Evolutionary conservation across 2,797 vertebrate species (phyloP).

Genomic region (Leuciscus waleckii): DNA sequence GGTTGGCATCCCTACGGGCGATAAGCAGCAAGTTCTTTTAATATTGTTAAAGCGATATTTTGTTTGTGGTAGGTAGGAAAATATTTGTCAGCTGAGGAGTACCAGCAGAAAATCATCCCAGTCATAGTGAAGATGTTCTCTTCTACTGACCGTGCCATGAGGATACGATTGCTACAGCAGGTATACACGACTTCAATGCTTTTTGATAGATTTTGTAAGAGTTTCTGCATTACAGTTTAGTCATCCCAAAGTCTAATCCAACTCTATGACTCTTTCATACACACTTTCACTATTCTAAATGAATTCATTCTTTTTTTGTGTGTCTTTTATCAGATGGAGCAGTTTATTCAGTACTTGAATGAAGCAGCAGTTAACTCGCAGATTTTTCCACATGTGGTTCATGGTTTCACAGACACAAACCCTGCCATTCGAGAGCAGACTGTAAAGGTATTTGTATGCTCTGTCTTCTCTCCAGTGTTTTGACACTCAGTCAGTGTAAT

Average conservation of each 20-base stretch:
- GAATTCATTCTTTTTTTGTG: neutral
- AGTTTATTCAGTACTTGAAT: constrained; percentile 93
- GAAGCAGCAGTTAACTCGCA: constrained; percentile 92
- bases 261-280: neutral
- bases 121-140: constrained; percentile 97
- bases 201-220: neutral
- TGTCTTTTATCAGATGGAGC: constrained; percentile 85
- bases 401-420: constrained; percentile 95
- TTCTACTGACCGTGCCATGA: constrained; percentile 92
- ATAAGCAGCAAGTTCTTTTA: neutral
- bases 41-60: neutral
- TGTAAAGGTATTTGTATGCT: constrained; percentile 82
- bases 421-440: constrained; percentile 95
- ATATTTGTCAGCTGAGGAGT: constrained; percentile 88
- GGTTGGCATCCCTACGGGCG: neutral
- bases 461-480: neutral
- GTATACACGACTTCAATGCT: constrained; percentile 61
- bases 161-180: constrained; percentile 93
- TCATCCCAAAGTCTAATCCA: neutral
- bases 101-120: constrained; percentile 92
- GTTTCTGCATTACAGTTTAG: neutral
- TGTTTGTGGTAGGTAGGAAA: constrained; percentile 85
- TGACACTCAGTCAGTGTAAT: neutral
- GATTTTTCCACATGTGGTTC: constrained; percentile 93
- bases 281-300: neutral